Percentiles rank a stretch among this genome's conserved stretches.
Conservation (phyloP, 1,140 invertebrate species). For the Galleria mellonella region DNA sequence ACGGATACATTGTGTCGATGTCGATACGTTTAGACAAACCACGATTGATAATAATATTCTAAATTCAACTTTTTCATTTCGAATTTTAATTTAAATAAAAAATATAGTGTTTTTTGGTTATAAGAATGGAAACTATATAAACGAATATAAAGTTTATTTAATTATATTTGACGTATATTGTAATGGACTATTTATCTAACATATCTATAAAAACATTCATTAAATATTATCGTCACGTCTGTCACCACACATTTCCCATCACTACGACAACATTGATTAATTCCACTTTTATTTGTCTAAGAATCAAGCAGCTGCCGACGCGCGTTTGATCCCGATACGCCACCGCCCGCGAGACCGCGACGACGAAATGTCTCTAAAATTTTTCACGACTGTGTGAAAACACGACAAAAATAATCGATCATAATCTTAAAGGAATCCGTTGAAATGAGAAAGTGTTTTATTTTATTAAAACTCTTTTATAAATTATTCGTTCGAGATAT, state of each 20-base stretch:
- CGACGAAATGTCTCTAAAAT: slow-evolving; percentile 49
- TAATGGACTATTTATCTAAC: too few relatives aligned
- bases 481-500: neutral
- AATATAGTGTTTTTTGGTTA: too few relatives aligned
- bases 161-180: too few relatives aligned
- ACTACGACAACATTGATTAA: slow-evolving; percentile 56
- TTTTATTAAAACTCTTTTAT: slow-evolving; percentile 14
- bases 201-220: too few relatives aligned
- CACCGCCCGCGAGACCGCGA: slow-evolving; percentile 22
- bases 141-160: too few relatives aligned
- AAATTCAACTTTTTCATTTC: too few relatives aligned
- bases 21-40: too few relatives aligned
- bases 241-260: slow-evolving; percentile 19
- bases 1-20: slow-evolving; percentile 3
- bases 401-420: slow-evolving; percentile 60
- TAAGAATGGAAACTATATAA: too few relatives aligned
- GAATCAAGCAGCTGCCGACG: slow-evolving; percentile 44
- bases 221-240: neutral
- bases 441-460: slow-evolving; percentile 30
- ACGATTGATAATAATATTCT: too few relatives aligned
- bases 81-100: too few relatives aligned
- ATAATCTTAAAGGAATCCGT: slow-evolving; percentile 54
- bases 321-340: slow-evolving; percentile 64
- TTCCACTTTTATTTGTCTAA: slow-evolving; percentile 66
- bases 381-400: slow-evolving; percentile 48